Percentiles rank a stretch among this genome's conserved stretches.
Conservation (phyloP, 2,888 invertebrate species). For the Limnephilus rhombicus region DNA sequence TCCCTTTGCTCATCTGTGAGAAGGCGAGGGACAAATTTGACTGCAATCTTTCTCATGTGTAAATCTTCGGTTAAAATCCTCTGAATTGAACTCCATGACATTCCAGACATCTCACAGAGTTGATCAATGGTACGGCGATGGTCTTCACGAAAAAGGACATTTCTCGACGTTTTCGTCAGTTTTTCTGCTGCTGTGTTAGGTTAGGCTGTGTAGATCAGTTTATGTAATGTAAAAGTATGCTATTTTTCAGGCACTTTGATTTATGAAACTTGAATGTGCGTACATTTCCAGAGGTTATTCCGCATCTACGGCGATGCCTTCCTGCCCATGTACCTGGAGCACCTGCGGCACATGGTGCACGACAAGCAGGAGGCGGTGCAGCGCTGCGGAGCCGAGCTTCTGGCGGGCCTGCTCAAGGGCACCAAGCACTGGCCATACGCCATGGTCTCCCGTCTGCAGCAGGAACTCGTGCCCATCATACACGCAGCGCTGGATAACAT, state of each 20-base stretch:
- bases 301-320: conserved; percentile 85
- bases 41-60: too few relatives aligned
- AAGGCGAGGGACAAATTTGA: too few relatives aligned
- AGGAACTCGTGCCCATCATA: conserved; percentile 80
- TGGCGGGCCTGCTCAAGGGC: conserved; percentile 88
- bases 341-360: conserved; percentile 81
- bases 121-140: too few relatives aligned
- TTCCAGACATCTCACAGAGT: too few relatives aligned
- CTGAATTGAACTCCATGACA: too few relatives aligned
- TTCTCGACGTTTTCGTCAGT: too few relatives aligned
- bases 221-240: neutral
- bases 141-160: too few relatives aligned
- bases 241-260: neutral
- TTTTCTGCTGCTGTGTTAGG: too few relatives aligned
- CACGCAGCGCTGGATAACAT: conserved; percentile 85
- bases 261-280: neutral
- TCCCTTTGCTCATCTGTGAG: too few relatives aligned
- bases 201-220: too few relatives aligned
- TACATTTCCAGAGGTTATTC: conserved; percentile 79
- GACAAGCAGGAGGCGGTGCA: conserved; percentile 88
- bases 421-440: conserved; percentile 88
- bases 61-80: too few relatives aligned
- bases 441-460: conserved; percentile 81
- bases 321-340: conserved; percentile 80
- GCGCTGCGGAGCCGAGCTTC: conserved; percentile 89